Percentiles rank a stretch among this genome's conserved stretches.
phyloP scores from a whole-genome alignment of 1,140 invertebrate genomes.

The Phocides pigmalion region DNA sequence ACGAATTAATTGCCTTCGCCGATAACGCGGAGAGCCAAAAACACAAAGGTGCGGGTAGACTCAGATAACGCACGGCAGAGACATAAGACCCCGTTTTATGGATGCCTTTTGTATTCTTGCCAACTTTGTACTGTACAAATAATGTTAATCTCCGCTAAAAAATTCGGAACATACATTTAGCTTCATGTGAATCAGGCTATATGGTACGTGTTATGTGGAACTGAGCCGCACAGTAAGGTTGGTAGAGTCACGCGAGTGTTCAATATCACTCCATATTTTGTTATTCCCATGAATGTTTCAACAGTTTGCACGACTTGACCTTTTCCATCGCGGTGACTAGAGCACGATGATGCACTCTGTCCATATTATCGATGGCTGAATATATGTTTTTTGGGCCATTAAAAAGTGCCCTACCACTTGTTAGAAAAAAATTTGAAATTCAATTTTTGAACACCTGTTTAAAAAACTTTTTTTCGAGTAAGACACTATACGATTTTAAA shows the following conservation, averaged over 20 bases:
- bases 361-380: too few relatives aligned
- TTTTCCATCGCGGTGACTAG: neutral
- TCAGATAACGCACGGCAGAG: neutral
- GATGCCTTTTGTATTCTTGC: neutral
- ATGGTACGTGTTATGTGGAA: neutral
- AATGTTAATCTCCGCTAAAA: neutral
- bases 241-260: neutral
- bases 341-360: too few relatives aligned
- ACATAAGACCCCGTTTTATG: neutral
- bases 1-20: constrained; percentile 1
- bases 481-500: too few relatives aligned
- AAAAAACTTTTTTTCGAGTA: too few relatives aligned
- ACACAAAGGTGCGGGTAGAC: neutral
- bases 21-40: constrained; percentile 11
- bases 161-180: neutral
- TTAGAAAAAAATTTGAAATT: too few relatives aligned
- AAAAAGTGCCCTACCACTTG: too few relatives aligned
- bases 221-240: neutral
- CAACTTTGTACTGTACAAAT: neutral
- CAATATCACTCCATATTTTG: neutral
- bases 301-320: neutral
- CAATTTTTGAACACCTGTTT: too few relatives aligned
- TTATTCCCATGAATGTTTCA: neutral
- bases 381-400: too few relatives aligned
- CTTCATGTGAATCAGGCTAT: neutral